Evolutionary conservation across 2,888 invertebrate species (phyloP).

Genomic region (Cosmia trapezina): DNA sequence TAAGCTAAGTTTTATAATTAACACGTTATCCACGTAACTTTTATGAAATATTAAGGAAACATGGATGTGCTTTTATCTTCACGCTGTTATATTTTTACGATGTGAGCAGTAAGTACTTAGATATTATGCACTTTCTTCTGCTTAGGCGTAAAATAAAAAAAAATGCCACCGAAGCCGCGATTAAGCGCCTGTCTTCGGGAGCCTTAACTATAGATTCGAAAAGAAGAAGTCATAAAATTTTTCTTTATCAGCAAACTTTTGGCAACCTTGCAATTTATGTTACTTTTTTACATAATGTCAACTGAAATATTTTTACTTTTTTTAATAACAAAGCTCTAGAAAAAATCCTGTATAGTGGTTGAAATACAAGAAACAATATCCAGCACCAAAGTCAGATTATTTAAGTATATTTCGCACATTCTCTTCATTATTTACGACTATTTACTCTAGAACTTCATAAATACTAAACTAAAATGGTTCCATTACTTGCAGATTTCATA

Average conservation of each 20-base stretch:
- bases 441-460: conserved; percentile 32
- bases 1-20: conserved; percentile 55
- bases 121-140: not conserved
- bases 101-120: not conserved
- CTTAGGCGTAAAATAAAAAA: not conserved
- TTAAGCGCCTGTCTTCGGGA: too few relatives aligned
- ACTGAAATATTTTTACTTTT: not conserved
- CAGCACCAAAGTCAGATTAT: not conserved
- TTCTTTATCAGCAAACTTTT: not conserved
- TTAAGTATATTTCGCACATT: not conserved
- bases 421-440: conserved; percentile 16
- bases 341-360: not conserved
- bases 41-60: not conserved
- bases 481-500: conserved; percentile 42
- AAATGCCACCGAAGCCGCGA: not conserved
- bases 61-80: conserved; percentile 4
- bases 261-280: not conserved
- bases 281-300: not conserved
- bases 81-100: conserved; percentile 10
- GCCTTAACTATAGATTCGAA: too few relatives aligned
- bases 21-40: conserved; percentile 9
- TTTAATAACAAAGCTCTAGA: not conserved
- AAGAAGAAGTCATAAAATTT: too few relatives aligned
- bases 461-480: conserved; percentile 34
- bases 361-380: not conserved